Evolutionary conservation across 1,140 invertebrate genomes (phyloP).

Genomic region (Metaphire vulgaris): DNA sequence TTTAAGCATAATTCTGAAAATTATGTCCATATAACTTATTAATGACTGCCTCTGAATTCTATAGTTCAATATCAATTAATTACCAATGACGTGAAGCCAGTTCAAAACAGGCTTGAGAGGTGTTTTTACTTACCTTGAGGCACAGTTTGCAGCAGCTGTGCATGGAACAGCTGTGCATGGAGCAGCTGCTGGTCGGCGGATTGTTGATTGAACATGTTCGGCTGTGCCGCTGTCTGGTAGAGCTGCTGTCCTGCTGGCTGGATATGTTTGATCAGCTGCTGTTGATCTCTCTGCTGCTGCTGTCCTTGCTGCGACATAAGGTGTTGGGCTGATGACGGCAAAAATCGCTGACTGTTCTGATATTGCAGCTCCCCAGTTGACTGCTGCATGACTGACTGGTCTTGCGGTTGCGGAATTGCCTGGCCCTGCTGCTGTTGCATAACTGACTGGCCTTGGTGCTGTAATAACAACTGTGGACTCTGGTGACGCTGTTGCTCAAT

Average conservation of each 20-base stretch:
- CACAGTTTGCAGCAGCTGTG: not conserved
- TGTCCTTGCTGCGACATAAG: not conserved
- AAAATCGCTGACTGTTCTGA: too few relatives aligned
- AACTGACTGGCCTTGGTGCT: not conserved
- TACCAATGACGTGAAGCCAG: too few relatives aligned
- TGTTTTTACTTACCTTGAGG: not conserved
- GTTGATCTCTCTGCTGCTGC: not conserved
- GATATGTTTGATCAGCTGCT: not conserved
- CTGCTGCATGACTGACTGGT: not conserved
- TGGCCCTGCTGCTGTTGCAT: not conserved
- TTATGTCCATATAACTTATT: too few relatives aligned
- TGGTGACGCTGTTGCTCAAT: too few relatives aligned
- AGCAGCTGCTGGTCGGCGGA: not conserved
- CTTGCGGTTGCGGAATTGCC: not conserved
- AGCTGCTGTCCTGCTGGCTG: not conserved
- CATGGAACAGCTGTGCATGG: not conserved
- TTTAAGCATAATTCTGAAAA: too few relatives aligned
- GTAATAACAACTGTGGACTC: not conserved
- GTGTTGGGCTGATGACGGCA: not conserved
- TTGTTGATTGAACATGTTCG: not conserved
- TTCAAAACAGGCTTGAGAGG: too few relatives aligned
- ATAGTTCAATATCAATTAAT: too few relatives aligned
- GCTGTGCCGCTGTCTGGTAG: not conserved
- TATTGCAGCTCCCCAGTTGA: too few relatives aligned
- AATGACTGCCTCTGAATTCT: too few relatives aligned